Evolutionary conservation across 2,797 vertebrate species (phyloP).

Genomic region (Cynopterus sphinx): DNA sequence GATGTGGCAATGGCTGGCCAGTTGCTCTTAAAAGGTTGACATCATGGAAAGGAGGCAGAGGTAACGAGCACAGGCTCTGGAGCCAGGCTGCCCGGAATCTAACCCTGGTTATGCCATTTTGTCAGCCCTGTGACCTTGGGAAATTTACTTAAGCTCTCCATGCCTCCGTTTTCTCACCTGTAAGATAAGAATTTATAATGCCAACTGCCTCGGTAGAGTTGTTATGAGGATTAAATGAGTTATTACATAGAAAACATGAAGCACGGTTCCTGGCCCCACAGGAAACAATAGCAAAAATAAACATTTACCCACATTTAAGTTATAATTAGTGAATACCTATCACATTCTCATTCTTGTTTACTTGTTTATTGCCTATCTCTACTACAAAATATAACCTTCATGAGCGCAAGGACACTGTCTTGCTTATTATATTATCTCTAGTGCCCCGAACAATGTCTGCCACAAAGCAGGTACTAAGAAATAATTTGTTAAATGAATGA

Average conservation of each 20-base stretch:
- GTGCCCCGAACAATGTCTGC: background rate
- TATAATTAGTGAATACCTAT: background rate
- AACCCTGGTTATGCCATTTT: background rate
- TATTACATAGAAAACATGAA: background rate
- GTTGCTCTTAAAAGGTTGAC: background rate
- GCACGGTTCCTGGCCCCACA: background rate
- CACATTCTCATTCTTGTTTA: background rate
- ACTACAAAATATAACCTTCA: background rate
- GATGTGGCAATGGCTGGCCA: background rate
- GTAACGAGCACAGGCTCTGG: background rate
- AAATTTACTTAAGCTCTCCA: background rate
- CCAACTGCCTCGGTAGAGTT: background rate
- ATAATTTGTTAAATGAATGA: background rate
- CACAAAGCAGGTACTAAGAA: background rate
- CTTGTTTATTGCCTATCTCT: background rate
- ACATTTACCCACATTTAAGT: background rate
- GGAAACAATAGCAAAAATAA: background rate
- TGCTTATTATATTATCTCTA: background rate
- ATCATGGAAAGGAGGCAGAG: background rate
- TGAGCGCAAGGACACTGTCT: background rate
- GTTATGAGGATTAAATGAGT: background rate
- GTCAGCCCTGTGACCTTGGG: background rate
- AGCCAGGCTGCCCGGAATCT: background rate
- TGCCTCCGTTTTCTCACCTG: background rate
- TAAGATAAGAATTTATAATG: background rate